These are phyloP conservation scores for Alitta virens DNA, from an alignment of 2,888 invertebrate species.

Conservation along the genomic window DNA sequence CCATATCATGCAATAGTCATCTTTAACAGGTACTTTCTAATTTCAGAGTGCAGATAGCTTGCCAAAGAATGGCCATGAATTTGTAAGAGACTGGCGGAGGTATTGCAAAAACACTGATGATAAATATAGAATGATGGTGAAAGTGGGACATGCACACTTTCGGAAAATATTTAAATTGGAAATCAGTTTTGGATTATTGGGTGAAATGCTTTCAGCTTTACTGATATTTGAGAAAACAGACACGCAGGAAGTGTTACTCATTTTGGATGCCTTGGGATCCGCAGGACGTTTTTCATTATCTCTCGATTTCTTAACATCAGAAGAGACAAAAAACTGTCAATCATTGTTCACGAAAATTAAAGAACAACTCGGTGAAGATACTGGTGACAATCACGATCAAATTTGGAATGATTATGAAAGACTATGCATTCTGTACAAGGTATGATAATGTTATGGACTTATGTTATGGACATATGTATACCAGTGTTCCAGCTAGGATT, in stretches of 20 bases:
- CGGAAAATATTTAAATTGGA: background rate
- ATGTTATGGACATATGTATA: too few species aligned
- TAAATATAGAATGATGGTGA: background rate
- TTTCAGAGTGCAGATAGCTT: background rate
- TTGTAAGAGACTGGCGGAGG: background rate
- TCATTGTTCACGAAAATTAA: background rate
- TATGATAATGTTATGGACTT: too few species aligned
- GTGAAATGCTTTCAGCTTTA: background rate
- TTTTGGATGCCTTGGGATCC: background rate
- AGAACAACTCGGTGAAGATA: background rate
- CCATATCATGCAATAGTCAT: background rate
- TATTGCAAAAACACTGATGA: background rate
- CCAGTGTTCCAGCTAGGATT: too few species aligned
- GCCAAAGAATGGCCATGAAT: background rate
- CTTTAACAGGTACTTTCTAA: background rate
- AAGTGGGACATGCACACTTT: background rate
- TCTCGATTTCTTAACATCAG: background rate
- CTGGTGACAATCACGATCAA: too few species aligned
- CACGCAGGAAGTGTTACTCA: background rate
- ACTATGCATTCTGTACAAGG: too few species aligned
- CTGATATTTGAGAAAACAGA: background rate
- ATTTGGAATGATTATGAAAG: too few species aligned
- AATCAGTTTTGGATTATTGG: background rate
- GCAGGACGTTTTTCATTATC: background rate
- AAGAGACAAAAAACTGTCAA: background rate